Percentiles rank a stretch among this genome's conserved stretches.
phyloP scores from a whole-genome alignment of 2,797 vertebrate species.

The Clarias platycephalus region DNA sequence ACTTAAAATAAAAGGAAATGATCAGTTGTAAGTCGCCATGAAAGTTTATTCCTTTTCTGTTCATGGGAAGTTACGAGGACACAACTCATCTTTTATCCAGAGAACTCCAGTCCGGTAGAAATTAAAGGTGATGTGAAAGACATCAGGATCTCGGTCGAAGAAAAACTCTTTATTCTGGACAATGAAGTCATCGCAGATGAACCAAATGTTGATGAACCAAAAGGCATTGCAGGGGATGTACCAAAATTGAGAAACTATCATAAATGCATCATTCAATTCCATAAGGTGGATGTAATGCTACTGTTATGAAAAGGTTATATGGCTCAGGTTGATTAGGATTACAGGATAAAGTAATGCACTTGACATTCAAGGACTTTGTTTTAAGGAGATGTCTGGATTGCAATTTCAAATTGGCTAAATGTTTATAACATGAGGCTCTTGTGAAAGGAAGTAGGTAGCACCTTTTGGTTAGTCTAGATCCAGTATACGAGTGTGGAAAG shows the following conservation, averaged over 20 bases:
- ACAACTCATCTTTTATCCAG: constrained; percentile 77
- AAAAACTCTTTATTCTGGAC: constrained; percentile 80
- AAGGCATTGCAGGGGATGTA: not conserved
- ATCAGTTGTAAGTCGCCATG: not conserved
- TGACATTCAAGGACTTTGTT: not conserved
- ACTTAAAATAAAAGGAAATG: constrained; percentile 71
- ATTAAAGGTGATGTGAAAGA: constrained; percentile 84
- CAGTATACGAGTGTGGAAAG: not conserved
- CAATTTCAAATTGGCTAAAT: not conserved
- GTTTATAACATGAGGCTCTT: not conserved
- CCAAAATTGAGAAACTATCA: not conserved
- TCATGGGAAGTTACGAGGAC: constrained; percentile 67
- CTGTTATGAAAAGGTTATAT: constrained; percentile 3
- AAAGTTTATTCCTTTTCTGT: not conserved
- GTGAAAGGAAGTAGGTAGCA: not conserved
- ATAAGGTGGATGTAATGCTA: not conserved
- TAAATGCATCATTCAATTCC: not conserved
- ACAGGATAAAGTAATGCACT: constrained; percentile 26
- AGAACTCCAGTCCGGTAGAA: constrained; percentile 77
- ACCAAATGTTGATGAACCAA: too few relatives aligned
- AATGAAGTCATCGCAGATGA: constrained; percentile 82
- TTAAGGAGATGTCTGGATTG: not conserved
- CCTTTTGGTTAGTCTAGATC: not conserved
- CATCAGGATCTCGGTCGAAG: constrained; percentile 82
- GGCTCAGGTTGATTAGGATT: constrained; percentile 24